Base-by-base conservation (phyloP, 35 echinoderm and acorn worm genomes). In the Apostichopus californicus region DNA sequence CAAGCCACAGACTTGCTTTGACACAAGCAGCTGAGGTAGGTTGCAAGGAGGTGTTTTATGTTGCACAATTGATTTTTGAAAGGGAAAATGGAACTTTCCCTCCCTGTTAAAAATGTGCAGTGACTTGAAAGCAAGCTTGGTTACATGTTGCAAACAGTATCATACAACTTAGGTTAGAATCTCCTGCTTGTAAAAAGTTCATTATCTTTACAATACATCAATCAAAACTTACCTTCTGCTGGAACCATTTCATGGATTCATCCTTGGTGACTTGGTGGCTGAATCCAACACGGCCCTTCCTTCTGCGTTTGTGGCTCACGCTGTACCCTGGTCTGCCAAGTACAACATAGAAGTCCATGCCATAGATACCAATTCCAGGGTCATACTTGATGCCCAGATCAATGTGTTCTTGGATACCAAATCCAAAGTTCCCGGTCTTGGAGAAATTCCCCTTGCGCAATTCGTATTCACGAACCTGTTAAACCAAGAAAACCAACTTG, bases 351-450 rank as follows among this genome's bases (percentile, higher is more conserved):
- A 98, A 98, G 95, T 96, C 95, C 97, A 96, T 96, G 46, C 95
- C 97, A 56, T 96, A 96, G 91, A 96, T 99, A 77, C 97, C 97
- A 23, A 99, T 99, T 73, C 97, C 88, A 15, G 97, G 97, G 80
- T 99, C 97, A 68, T 99, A 99, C 92, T 99, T 99, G 95, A 99
- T 99, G 11, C 97, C 97, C 22, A 99, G 90, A 92, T 98, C 97
- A 73, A 99, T 99, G 93, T 99, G 97, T 93, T 99, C 97, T 88
- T 99, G 97, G 90, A 99, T 96, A 20, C 97, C 97, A 92, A 99
- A 99, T 22, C 97, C 97, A 96, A 99, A 99, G 97, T 99, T 99
- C 87, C 95, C 97, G 3, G 97, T 96, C 13, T 83, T 46, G n/a
- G 97, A 99, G 89, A 99, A 99, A 90, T 99, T 99, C 78, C 95